A percentile compares a stretch with the other conserved stretches of the same genome.
Conservation (phyloP, 2,888 invertebrate species). For the Drosophila setosimentum region DNA sequence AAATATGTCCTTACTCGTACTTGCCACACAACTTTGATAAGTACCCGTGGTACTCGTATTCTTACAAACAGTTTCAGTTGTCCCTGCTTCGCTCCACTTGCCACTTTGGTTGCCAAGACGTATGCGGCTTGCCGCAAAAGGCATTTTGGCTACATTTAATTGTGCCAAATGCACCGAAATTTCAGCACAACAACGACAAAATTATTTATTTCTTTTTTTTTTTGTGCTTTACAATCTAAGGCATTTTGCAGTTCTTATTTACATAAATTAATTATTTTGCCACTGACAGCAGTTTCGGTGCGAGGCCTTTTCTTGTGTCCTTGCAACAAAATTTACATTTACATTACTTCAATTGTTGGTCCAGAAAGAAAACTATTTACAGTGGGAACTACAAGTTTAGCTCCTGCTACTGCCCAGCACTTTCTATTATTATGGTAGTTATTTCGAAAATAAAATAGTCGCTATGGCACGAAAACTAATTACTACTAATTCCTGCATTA, state of each 20-base stretch:
- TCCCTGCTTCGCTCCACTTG: not conserved
- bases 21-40: slow-evolving; percentile 48
- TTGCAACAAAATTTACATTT: slow-evolving; percentile 25
- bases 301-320: slow-evolving; percentile 23
- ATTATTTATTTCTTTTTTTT: not conserved
- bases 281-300: slow-evolving; percentile 32
- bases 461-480: not conserved
- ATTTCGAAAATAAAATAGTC: not conserved
- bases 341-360: not conserved
- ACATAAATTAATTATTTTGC: slow-evolving; percentile 63
- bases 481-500: not conserved
- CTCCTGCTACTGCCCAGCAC: not conserved
- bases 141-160: slow-evolving; percentile 53
- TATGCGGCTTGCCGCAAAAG: slow-evolving; percentile 13
- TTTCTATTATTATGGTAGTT: not conserved
- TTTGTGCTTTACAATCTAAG: slow-evolving; percentile 24
- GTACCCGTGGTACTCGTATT: slow-evolving; percentile 17
- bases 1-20: slow-evolving; percentile 41
- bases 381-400: not conserved
- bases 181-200: slow-evolving; percentile 3
- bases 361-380: not conserved
- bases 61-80: not conserved
- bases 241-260: slow-evolving; percentile 47
- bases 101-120: not conserved
- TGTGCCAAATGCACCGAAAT: slow-evolving; percentile 51